Conservation (phyloP, 2,113 vertebrate species). For the Cricetomys ansorgei region DNA sequence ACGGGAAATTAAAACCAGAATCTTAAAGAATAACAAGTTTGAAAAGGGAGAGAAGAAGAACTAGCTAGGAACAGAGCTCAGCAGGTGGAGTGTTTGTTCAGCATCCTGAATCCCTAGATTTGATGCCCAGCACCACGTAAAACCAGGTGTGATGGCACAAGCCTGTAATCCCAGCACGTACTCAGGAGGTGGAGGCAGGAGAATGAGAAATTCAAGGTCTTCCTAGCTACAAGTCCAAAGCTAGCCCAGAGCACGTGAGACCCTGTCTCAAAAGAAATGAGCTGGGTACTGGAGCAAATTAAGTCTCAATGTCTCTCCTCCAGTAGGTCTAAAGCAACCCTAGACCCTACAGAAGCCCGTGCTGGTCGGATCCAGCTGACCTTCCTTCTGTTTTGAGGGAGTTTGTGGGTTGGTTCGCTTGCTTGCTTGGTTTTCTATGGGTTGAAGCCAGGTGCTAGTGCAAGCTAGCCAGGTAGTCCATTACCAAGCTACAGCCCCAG, state of each 20-base stretch:
- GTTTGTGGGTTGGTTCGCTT: not conserved
- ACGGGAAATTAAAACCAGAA: not conserved
- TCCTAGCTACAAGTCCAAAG: not conserved
- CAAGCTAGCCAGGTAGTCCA: not conserved
- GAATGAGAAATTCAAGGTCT: not conserved
- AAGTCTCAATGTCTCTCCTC: not conserved
- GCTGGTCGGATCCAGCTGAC: not conserved
- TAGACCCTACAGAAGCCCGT: not conserved
- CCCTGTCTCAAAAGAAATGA: not conserved
- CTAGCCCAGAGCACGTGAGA: not conserved
- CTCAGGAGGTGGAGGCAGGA: not conserved
- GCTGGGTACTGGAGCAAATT: not conserved
- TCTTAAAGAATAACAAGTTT: not conserved
- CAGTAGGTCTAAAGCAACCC: no score
- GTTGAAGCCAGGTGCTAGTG: no score
- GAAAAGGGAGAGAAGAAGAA: not conserved
- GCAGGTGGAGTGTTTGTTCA: not conserved
- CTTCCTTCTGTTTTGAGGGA: not conserved
- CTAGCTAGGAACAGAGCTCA: not conserved
- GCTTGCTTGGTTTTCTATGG: not conserved
- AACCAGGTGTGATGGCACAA: not conserved
- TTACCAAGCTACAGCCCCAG: not conserved
- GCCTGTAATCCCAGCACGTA: not conserved
- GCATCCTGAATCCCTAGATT: not conserved
- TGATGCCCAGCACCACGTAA: not conserved